Percentiles rank a stretch among this genome's conserved stretches.
Conservation (phyloP, 2,113 vertebrate species). For the Pionites leucogaster region DNA sequence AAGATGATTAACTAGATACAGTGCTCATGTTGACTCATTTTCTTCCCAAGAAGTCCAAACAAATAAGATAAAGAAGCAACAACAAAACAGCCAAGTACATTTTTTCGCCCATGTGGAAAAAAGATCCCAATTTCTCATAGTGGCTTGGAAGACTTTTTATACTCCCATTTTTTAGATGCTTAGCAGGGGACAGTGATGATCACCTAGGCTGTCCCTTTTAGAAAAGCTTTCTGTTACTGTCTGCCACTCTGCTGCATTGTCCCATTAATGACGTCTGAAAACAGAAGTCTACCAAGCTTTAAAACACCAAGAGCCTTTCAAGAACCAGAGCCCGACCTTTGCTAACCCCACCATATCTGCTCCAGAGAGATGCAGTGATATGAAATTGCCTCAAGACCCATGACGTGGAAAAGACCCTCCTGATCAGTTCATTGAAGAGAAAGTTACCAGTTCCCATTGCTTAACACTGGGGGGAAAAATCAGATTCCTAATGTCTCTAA, state of each 20-base stretch:
- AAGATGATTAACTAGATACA: background rate
- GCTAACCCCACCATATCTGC: background rate
- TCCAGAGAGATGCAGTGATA: background rate
- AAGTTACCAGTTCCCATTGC: background rate
- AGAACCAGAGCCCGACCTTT: background rate
- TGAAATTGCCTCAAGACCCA: background rate
- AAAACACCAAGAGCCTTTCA: background rate
- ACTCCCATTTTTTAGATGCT: background rate
- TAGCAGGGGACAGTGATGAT: background rate
- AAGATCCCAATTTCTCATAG: background rate
- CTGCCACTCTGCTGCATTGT: background rate
- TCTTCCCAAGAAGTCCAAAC: background rate
- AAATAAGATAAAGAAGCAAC: background rate
- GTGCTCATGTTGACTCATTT: background rate
- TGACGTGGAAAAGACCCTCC: background rate
- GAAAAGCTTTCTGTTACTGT: background rate
- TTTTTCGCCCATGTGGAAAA: background rate
- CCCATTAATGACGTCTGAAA: background rate
- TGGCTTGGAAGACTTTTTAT: background rate
- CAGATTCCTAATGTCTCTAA: background rate
- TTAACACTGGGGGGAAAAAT: accelerated
- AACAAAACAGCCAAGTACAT: background rate
- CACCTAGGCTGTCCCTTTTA: background rate
- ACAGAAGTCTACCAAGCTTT: background rate
- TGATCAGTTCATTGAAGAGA: background rate